Base-by-base conservation (phyloP, 1,140 invertebrate species). In the Drosophila gunungcola region DNA sequence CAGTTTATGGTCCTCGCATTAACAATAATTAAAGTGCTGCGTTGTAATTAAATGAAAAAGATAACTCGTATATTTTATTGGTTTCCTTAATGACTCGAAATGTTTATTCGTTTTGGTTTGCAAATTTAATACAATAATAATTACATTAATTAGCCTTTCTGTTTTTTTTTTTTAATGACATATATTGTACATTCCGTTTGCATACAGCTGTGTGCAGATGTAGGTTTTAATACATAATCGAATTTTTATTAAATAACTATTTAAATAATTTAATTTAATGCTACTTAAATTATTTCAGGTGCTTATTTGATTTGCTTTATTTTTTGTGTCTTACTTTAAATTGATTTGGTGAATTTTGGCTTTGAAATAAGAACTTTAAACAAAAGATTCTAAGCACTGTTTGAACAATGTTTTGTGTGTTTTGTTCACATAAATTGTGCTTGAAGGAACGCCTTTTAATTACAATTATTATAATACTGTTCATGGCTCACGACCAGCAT, bases 81-180 rank as follows among this genome's bases (percentile, higher is more conserved):
- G 63, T 63, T 64, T 88, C 79, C 86, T 85, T 78, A 88, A 84
- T 84, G 80, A 84, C 62, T 73, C 64, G 80, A 84, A 89, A 88
- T 78, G 68, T 79, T 83, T 73, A 80, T 82, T 82, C 60, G 60
- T 67, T 68, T 43, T 38, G 29, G 48, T 65, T 78, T 88, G 81
- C 62, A 82, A 68, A 70, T 82, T 80, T 73, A 81, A 74, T 78
- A 85, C 68, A 84, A 80, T 80, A 80, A 78, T 83, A 83, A 90
- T 90, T 90, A 89, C 73, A 78, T 78, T 84, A 73, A 88, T 84
- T 84, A 89, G 84, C 73, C 84, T 88, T 88, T 46, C 27, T 39
- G 48, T 42, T 61, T 36, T 43, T 27, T 43, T 27, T 16, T 70
- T 73, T 61, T 53, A 42, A 77, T 67, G 73, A 70, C 45, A 72